Evolutionary conservation across 2,797 vertebrate genomes (phyloP), one percentile per base, ranked within the genome.

Genomic region (Zenarchopterus dispar): DNA sequence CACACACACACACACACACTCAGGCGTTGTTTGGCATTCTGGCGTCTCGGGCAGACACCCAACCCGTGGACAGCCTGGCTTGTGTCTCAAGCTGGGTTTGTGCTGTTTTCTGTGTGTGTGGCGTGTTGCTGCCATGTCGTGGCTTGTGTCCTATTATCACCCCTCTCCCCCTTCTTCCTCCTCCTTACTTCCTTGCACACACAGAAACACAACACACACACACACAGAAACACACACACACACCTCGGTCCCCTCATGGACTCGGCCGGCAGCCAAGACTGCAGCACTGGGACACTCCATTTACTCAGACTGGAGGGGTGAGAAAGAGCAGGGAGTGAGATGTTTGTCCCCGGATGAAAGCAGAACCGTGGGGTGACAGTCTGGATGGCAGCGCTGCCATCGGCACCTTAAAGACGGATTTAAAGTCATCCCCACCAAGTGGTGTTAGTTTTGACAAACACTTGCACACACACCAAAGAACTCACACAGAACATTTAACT

Each of bases 141-240:
- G 79, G 80, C 86, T 92, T 88, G 91, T 93, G 91, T 91, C 84
- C 90, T 89, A 94, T 94, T 93, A 93, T 93, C 88, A 91, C 88
- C 84, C 85, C 70, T 59, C 71, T 67, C 60, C 72, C 69, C 64
- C 55, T 51, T 56, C 51, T 44, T 28, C 74, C 61, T 41, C 58
- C 57, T 55, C 36, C 23, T 58, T 43, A 55, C 74, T 43, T 54
- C 28, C 49, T 39, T 56, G 44, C 56, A 50, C 31, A 49, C 52
- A 54, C 24, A 28, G 8, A 6, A 6, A 78, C 59, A 71, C 49
- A 26, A 56, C 53, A 56, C 49, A 80, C 67, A 64, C 68, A 76
- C 73, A 49, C 65, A 64, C 61, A 62, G 57, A 62, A 51, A 78
- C 62, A 71, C 49, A 59, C 56, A 56, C 49, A 80, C 67, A 64